Conservation (phyloP, 2,888 invertebrate species). For the Pachycephus smyrnensis region DNA sequence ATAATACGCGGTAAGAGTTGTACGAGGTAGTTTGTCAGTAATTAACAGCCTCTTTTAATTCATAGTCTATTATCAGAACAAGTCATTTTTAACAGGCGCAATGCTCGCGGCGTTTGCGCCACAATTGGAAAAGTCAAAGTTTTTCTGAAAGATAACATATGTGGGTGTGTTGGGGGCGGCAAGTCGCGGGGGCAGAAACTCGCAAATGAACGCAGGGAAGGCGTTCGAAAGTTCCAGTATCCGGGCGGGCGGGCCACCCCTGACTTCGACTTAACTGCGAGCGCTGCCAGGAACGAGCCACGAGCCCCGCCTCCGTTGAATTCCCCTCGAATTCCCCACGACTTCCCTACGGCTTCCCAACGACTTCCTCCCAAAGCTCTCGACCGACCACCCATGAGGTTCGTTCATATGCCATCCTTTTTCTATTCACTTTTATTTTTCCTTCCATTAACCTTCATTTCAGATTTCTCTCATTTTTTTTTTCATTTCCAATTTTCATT, state of each 20-base stretch:
- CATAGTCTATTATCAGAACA: not conserved
- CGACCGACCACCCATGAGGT: not conserved
- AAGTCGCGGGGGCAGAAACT: constrained; percentile 4
- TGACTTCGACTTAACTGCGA: constrained; percentile 1
- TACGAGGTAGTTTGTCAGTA: not conserved
- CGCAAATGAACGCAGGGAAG: constrained; percentile 1
- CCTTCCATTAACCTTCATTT: not conserved
- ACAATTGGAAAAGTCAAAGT: not conserved
- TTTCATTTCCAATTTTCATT: not conserved
- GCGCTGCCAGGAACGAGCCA: not conserved
- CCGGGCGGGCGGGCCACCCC: constrained; percentile 8
- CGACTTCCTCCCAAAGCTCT: not conserved
- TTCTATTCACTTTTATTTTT: not conserved
- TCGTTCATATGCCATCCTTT: not conserved
- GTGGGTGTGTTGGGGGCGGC: not conserved
- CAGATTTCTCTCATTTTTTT: not conserved
- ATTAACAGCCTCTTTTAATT: not conserved
- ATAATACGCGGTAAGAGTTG: not conserved
- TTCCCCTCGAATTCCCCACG: not conserved
- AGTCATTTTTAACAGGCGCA: no score
- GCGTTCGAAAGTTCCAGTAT: constrained; percentile 1
- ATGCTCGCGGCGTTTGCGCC: not conserved
- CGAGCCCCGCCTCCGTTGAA: constrained; percentile 4
- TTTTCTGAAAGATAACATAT: not conserved
- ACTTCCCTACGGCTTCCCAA: not conserved